phyloP scores from a whole-genome alignment of 2,113 vertebrate genomes.

The Mus pahari region DNA sequence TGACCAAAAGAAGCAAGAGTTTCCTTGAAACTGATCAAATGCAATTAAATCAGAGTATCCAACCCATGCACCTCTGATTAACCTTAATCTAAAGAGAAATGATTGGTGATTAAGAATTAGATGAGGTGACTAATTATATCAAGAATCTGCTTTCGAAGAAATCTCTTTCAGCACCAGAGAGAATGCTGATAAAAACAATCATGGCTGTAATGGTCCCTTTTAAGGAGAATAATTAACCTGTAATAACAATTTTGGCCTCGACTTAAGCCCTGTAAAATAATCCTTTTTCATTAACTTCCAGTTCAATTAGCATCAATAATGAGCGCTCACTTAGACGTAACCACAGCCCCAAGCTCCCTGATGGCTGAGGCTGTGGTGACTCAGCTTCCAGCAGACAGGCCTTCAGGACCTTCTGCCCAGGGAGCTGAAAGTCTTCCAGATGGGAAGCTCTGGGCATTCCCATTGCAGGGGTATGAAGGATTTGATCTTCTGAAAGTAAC shows the following conservation, averaged over 20 bases:
- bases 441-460: neutral
- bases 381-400: neutral
- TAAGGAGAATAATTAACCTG: constrained; percentile 88
- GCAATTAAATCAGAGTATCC: constrained; percentile 81
- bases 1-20: neutral
- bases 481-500: neutral
- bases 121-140: constrained; percentile 88
- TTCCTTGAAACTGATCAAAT: constrained; percentile 76
- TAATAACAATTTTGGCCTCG: constrained; percentile 87
- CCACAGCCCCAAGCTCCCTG: constrained; percentile 60
- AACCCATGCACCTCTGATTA: constrained; percentile 87
- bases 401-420: neutral
- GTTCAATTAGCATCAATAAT: constrained; percentile 88
- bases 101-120: constrained; percentile 87
- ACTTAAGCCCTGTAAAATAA: constrained; percentile 86
- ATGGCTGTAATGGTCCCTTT: constrained; percentile 85
- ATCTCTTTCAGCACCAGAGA: constrained; percentile 76
- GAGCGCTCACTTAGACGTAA: constrained; percentile 82
- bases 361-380: constrained; percentile 39
- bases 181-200: constrained; percentile 86
- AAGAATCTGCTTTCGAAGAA: constrained; percentile 84
- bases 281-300: constrained; percentile 88
- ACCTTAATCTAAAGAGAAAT: constrained; percentile 87
- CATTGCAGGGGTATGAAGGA: neutral
- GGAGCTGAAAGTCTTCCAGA: neutral